Evolutionary conservation across 2,888 invertebrate genomes (phyloP), one percentile per base, ranked within the genome.

Genomic region (Hemaris fuciformis): DNA sequence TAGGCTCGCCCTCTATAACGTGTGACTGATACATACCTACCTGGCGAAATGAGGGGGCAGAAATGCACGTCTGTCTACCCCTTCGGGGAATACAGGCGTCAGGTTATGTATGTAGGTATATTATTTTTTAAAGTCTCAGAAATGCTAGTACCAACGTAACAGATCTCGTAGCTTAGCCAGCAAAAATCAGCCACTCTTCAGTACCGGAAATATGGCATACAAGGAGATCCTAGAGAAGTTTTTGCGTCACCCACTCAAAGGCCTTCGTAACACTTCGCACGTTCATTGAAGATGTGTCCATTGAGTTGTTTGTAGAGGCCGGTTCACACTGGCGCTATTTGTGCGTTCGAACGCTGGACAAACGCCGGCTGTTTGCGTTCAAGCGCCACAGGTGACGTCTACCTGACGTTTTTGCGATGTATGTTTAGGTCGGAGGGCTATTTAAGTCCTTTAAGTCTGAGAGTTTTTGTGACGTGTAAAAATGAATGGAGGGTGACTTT

Each of bases 331-430:
- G 84, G 81, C 84, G 80, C 75, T 88, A 76, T 87, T 86, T 85
- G 79, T 71, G 69, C 72, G 75, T 67, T 61, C 63, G 62, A 81
- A 80, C 80, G 78, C 73, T 73, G 64, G 65, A 60, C 74, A 80
- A 80, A 78, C 61, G 61, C 75, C 76, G 74, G 77, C 74, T 78
- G 76, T 70, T 74, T 76, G 73, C 66, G 64, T 69, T 71, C 75
- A 79, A 89, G 90, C 90, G 90, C 90, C 89, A 88, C 89, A 90
- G 89, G 88, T 90, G 87, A 82, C 64, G 73, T 69, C 71, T 88
- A 88, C 87, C 87, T 89, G 67, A 77, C 53, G 65, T 85, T 85
- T 85, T 85, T 80, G 77, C 70, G 64, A 68, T 81, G 72, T 83
- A 73, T 84, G 75, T 76, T 77, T 80, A 83, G 80, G 83, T 74